A percentile compares a stretch with the other conserved stretches of the same genome.
Evolutionary conservation across 2,797 vertebrate species (phyloP).

Genomic region (Florisuga fusca): DNA sequence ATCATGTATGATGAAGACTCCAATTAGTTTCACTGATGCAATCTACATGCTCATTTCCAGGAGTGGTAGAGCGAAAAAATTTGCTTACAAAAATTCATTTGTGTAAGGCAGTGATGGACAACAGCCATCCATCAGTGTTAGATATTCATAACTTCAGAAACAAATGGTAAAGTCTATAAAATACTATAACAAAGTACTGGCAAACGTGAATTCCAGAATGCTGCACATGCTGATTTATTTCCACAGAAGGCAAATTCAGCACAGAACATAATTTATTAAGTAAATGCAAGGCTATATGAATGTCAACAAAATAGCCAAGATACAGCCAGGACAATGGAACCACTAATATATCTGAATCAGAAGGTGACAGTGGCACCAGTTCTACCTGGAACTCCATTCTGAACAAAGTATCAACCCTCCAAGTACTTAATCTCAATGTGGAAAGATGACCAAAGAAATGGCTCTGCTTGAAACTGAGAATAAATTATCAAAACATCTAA

Average conservation of each 20-base stretch:
- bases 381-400: not conserved
- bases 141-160: not conserved
- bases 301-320: not conserved
- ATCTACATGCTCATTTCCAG: not conserved
- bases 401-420: not conserved
- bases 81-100: conserved; percentile 2
- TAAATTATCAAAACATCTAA: not conserved
- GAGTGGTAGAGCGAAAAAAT: not conserved
- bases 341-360: fast-evolving
- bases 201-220: not conserved
- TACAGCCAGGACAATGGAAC: not conserved
- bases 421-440: not conserved
- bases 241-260: not conserved
- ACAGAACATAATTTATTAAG: not conserved
- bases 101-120: not conserved
- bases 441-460: not conserved
- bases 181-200: not conserved
- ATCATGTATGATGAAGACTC: not conserved
- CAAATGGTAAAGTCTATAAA: not conserved
- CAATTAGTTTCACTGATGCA: not conserved
- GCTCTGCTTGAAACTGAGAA: not conserved
- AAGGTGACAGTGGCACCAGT: not conserved
- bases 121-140: not conserved
- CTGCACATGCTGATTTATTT: not conserved
- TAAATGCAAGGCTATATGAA: not conserved